phyloP scores from a whole-genome alignment of 2,888 invertebrate species.

The Corythucha ciliata region DNA sequence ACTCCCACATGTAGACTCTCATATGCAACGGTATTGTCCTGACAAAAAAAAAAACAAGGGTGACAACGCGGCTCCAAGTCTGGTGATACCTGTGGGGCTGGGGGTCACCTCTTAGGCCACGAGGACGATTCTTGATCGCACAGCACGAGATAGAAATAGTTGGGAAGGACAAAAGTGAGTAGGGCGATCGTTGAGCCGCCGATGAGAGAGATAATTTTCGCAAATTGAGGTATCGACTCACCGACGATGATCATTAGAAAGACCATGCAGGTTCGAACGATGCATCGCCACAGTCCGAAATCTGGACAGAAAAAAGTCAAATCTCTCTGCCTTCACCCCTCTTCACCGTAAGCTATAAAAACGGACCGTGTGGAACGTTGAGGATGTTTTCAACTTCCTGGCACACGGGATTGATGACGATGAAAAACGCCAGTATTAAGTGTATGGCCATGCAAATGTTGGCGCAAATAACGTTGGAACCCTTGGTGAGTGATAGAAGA shows the following conservation, averaged over 20 bases:
- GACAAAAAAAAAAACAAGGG: conserved; percentile 37
- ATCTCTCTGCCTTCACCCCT: too few species aligned
- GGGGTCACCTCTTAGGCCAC: conserved; percentile 44
- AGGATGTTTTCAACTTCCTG: conserved; percentile 60
- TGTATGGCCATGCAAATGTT: conserved; percentile 56
- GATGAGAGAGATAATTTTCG: conserved; percentile 56
- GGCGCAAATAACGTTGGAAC: conserved; percentile 48
- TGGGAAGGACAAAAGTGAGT: conserved; percentile 58
- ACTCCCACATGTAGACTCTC: conserved; percentile 52
- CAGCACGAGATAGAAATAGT: conserved; percentile 55
- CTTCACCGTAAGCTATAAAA: conserved; percentile 31
- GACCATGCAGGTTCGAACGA: conserved; percentile 51
- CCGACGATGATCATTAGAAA: conserved; percentile 53
- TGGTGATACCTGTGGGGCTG: neutral
- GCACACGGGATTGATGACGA: conserved; percentile 61
- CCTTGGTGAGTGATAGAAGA: conserved; percentile 47
- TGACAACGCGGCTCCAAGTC: neutral
- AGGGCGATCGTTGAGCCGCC: conserved; percentile 62
- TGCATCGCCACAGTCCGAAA: conserved; percentile 51
- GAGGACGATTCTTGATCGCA: conserved; percentile 43
- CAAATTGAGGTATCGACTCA: conserved; percentile 58
- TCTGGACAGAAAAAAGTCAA: conserved; percentile 48
- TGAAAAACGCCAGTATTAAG: conserved; percentile 56
- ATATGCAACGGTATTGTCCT: conserved; percentile 50
- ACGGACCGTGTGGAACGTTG: conserved; percentile 49